phyloP scores from a whole-genome alignment of 2,113 vertebrate species.

The Ondatra zibethicus region DNA sequence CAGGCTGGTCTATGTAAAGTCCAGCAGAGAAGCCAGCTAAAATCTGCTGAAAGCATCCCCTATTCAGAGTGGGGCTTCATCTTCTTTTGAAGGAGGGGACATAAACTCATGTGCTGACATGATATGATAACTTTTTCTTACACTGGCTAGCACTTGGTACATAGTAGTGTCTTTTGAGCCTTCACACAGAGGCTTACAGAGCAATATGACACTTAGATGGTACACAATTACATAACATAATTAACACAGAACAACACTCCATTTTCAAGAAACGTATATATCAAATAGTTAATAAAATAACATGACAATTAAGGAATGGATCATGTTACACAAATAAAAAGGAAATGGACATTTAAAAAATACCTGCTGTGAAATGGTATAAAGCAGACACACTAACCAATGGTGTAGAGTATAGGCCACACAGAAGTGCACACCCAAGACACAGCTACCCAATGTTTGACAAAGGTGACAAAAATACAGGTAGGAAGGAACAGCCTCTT shows the following conservation, averaged over 20 bases:
- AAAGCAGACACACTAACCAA: neutral
- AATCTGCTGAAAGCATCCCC: neutral
- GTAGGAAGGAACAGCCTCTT: neutral
- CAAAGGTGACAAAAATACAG: neutral
- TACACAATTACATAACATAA: constrained; percentile 4
- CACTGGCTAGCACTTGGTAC: neutral
- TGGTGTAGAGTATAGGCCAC: neutral
- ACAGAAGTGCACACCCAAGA: neutral
- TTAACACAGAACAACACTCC: neutral
- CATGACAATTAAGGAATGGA: constrained; percentile 9
- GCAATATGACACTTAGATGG: neutral
- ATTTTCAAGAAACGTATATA: neutral
- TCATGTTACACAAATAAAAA: neutral
- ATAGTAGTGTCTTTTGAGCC: neutral
- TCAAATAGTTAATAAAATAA: constrained; percentile 45
- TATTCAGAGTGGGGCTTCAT: neutral
- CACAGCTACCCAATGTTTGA: neutral
- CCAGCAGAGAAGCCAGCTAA: neutral
- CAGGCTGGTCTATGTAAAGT: neutral
- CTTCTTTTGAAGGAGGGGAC: neutral
- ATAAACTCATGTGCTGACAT: neutral
- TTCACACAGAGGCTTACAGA: neutral
- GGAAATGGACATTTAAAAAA: constrained; percentile 15
- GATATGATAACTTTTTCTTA: neutral
- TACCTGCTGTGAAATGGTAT: neutral